phyloP scores from a whole-genome alignment of 2,888 invertebrate genomes.

The Apodemia zela region DNA sequence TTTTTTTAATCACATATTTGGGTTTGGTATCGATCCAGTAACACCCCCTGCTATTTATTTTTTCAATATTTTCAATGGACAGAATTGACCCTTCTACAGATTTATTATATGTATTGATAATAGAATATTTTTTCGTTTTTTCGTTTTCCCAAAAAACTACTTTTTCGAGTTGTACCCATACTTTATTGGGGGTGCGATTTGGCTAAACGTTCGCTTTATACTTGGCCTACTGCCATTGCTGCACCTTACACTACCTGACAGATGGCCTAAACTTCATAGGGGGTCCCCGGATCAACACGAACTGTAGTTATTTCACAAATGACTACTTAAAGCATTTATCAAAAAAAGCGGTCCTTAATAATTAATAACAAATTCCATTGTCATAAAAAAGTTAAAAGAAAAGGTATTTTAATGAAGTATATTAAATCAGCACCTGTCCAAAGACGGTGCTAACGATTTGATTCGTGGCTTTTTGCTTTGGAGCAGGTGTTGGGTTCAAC shows the following conservation, averaged over 20 bases:
- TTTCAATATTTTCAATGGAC: no score
- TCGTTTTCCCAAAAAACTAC: no score
- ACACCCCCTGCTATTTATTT: no score
- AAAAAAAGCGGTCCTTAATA: background rate
- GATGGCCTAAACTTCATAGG: background rate
- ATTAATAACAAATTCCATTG: background rate
- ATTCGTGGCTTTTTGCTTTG: conserved; percentile 1
- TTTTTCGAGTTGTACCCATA: no score
- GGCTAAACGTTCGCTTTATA: no score
- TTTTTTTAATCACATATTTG: no score
- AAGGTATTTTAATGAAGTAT: conserved; percentile 6
- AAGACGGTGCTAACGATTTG: background rate
- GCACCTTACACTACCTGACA: background rate
- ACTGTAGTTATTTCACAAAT: background rate
- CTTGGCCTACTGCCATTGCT: no score
- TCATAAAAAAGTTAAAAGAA: background rate
- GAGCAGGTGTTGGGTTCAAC: background rate
- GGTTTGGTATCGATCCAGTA: no score
- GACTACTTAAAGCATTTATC: background rate
- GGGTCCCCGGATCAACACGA: background rate
- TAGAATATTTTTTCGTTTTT: no score
- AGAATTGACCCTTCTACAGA: no score
- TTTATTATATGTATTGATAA: no score
- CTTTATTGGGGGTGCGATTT: no score
- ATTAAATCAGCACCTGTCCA: conserved; percentile 11